Percentiles rank a stretch among this genome's conserved stretches.
These are phyloP conservation scores for Atta colombica DNA, from an alignment of 1,140 invertebrate genomes.

Conservation along the genomic window DNA sequence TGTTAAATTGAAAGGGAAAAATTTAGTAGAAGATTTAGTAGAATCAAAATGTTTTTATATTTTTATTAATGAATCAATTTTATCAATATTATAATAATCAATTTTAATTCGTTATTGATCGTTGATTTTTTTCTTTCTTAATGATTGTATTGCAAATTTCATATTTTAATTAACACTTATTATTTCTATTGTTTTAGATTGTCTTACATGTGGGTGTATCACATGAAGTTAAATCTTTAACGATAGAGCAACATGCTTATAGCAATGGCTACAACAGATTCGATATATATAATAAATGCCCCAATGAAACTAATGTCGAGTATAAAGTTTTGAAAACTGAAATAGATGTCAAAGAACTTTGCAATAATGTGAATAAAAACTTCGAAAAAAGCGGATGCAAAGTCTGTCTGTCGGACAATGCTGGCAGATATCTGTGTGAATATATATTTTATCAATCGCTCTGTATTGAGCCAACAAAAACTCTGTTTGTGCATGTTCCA, in stretches of 20 bases:
- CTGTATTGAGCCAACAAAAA: conserved; percentile 85
- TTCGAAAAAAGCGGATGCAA: conserved; percentile 69
- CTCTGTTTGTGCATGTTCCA: conserved; percentile 91
- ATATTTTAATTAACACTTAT: not conserved
- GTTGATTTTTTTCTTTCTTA: too few species aligned
- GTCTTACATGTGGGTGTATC: conserved; percentile 91
- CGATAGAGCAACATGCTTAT: conserved; percentile 88
- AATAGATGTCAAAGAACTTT: conserved; percentile 84
- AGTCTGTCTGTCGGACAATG: conserved; percentile 83
- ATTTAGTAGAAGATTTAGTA: too few species aligned
- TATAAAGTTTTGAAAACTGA: conserved; percentile 83
- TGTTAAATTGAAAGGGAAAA: too few species aligned
- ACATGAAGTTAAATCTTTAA: conserved; percentile 85
- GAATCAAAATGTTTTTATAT: too few species aligned
- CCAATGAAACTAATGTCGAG: conserved; percentile 81
- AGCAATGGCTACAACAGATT: conserved; percentile 86
- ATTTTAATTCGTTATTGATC: too few species aligned
- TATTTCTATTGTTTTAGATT: conserved; percentile 84
- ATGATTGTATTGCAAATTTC: too few species aligned
- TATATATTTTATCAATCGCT: conserved; percentile 90
- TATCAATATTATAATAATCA: too few species aligned
- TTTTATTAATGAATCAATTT: too few species aligned
- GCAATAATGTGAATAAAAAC: conserved; percentile 83
- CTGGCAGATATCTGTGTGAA: conserved; percentile 90
- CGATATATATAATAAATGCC: conserved; percentile 86